These are phyloP conservation scores for Petrolisthes cinctipes DNA, from an alignment of 2,888 invertebrate genomes.

Conservation along the genomic window DNA sequence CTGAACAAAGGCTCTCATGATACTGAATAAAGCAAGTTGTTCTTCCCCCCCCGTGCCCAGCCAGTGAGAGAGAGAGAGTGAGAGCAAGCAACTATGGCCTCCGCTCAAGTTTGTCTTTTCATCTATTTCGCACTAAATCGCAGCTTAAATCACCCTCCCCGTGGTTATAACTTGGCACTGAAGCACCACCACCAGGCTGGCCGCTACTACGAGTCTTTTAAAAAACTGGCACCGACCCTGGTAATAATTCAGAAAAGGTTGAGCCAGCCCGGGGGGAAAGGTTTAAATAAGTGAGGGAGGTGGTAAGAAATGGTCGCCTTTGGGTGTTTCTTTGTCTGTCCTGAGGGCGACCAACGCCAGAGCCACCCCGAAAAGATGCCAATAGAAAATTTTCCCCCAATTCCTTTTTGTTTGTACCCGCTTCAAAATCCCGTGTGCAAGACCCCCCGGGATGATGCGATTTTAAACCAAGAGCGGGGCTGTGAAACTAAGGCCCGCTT, in stretches of 20 bases:
- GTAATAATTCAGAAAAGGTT: conserved; percentile 23
- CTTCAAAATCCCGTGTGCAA: background rate
- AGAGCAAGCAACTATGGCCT: too few species aligned
- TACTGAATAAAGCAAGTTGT: too few species aligned
- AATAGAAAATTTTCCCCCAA: background rate
- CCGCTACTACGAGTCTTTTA: too few species aligned
- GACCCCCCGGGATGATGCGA: background rate
- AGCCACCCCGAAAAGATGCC: conserved; percentile 41
- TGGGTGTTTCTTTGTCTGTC: conserved; percentile 57
- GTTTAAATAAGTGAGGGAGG: conserved; percentile 21
- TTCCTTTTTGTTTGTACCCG: background rate
- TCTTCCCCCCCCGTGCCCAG: too few species aligned
- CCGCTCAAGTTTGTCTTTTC: too few species aligned
- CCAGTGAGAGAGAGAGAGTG: too few species aligned
- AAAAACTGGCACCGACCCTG: background rate
- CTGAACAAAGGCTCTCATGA: too few species aligned
- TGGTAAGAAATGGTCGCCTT: conserved; percentile 50
- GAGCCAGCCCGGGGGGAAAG: conserved; percentile 17
- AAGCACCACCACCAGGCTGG: too few species aligned
- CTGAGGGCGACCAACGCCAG: conserved; percentile 28
- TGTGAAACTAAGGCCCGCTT: background rate
- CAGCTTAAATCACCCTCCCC: too few species aligned
- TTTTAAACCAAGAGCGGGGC: background rate
- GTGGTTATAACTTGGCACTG: too few species aligned
- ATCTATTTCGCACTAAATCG: too few species aligned